Evolutionary conservation across 1,140 invertebrate genomes (phyloP).

Genomic region (Cheumatopsyche charites): DNA sequence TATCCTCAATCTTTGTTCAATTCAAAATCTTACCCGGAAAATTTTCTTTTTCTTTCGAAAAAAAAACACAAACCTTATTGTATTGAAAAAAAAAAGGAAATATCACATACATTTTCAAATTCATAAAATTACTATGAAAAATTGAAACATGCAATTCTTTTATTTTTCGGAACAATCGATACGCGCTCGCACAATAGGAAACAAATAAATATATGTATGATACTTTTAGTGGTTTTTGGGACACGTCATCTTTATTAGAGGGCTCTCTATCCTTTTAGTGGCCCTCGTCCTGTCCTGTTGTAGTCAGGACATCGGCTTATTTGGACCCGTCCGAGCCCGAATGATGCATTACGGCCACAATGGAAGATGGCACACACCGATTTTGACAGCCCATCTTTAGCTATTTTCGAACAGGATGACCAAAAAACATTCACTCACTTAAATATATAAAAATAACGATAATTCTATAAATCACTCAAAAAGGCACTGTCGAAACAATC

Average conservation of each 20-base stretch:
- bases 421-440: background rate
- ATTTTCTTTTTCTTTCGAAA: too few relatives aligned
- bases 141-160: too few relatives aligned
- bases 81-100: too few relatives aligned
- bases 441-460: background rate
- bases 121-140: too few relatives aligned
- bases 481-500: too few relatives aligned
- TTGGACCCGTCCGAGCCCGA: conserved; percentile 21
- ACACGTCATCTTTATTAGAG: conserved; percentile 12
- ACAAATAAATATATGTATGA: background rate
- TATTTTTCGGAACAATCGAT: too few relatives aligned
- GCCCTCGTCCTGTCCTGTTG: background rate
- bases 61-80: too few relatives aligned
- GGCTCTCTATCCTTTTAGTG: conserved; percentile 9
- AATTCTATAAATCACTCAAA: background rate
- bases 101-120: too few relatives aligned
- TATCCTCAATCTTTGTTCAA: too few relatives aligned
- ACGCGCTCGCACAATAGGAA: too few relatives aligned
- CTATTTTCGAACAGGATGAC: background rate
- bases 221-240: background rate
- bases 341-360: conserved; percentile 38
- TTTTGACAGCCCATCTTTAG: conserved; percentile 35
- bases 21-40: too few relatives aligned
- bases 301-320: conserved; percentile 27
- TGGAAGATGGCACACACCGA: conserved; percentile 34